These are phyloP conservation scores for Serripes groenlandicus DNA, from an alignment of 2,888 invertebrate genomes.

Conservation along the genomic window DNA sequence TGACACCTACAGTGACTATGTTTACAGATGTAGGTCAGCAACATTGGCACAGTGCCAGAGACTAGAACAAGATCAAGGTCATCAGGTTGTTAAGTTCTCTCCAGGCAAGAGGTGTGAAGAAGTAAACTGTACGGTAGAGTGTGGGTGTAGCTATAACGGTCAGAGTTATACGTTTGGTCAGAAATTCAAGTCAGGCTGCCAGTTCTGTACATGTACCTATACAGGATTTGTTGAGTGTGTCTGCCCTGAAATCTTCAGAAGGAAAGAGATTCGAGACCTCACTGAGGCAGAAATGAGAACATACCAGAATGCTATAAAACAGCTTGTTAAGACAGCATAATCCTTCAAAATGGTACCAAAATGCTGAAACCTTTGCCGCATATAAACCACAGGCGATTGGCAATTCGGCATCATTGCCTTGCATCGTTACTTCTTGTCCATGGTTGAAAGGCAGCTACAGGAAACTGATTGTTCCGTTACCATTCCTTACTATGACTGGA, in stretches of 20 bases:
- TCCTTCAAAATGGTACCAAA: conserved; percentile 81
- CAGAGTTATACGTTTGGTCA: conserved; percentile 76
- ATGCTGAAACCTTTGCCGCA: conserved; percentile 78
- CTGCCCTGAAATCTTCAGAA: conserved; percentile 69
- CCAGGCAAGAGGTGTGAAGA: conserved; percentile 81
- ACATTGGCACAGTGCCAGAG: conserved; percentile 79
- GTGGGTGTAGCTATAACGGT: conserved; percentile 82
- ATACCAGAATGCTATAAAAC: conserved; percentile 81
- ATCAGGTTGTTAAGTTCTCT: conserved; percentile 79
- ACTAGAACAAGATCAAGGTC: conserved; percentile 67
- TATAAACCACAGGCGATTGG: conserved; percentile 82
- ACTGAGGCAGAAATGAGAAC: conserved; percentile 76
- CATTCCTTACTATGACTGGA: conserved; percentile 86
- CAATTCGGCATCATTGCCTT: conserved; percentile 78
- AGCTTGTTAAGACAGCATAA: conserved; percentile 72
- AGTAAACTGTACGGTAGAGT: conserved; percentile 75
- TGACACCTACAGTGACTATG: conserved; percentile 78
- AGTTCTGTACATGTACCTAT: conserved; percentile 77
- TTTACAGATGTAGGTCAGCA: conserved; percentile 78
- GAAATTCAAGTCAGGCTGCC: conserved; percentile 76
- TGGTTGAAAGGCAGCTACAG: conserved; percentile 81
- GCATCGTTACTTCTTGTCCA: conserved; percentile 82
- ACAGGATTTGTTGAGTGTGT: conserved; percentile 75
- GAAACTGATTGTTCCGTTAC: conserved; percentile 81
- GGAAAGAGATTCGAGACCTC: conserved; percentile 84